Evolutionary conservation across 2,888 invertebrate species (phyloP), one percentile per base, ranked within the genome.

Genomic region (Acleris cristana): DNA sequence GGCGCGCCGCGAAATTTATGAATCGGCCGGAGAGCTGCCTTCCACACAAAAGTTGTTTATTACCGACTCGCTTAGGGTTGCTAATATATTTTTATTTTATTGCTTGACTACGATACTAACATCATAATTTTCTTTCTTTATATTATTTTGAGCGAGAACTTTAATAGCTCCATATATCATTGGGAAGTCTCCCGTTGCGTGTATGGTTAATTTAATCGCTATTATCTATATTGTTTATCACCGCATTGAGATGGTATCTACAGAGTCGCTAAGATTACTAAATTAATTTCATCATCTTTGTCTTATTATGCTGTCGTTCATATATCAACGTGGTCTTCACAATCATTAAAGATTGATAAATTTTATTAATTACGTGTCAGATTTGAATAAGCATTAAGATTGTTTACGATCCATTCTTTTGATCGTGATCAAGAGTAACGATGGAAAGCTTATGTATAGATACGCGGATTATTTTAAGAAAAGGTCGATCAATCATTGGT

Each of bases 41-140:
- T 92, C 91, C 86, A 89, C 89, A 89, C 90, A 88, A 89, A 90
- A 87, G 86, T 91, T 88, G 90, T 92, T 91, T 92, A 92, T 90
- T 81, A 81, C 86, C 69, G 73, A 76, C 79, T 74, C 79, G 77
- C 77, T 73, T 84, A 90, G 92, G 92, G 92, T 79, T 90, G 84
- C 85, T 83, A 83, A 84, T 86, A 80, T 83, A 84, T 83, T 85
- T 84, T 81, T 80, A 84, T 85, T 87, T 86, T 81, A 85, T 82
- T 82, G 78, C 84, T 79, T 75, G 73, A 80, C 81, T 82, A 81
- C 79, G 79, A 79, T 82, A 81, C 79, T 79, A 79, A 88, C 82
- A 86, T 85, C 84, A 89, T 89, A 86, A 89, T 88, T 87, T 86
- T 84, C 71, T 76, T 78, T 80, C 80, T 86, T 85, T 84, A 87